Evolutionary conservation across 2,113 vertebrate species (phyloP).

Genomic region (Erinaceus europaeus): DNA sequence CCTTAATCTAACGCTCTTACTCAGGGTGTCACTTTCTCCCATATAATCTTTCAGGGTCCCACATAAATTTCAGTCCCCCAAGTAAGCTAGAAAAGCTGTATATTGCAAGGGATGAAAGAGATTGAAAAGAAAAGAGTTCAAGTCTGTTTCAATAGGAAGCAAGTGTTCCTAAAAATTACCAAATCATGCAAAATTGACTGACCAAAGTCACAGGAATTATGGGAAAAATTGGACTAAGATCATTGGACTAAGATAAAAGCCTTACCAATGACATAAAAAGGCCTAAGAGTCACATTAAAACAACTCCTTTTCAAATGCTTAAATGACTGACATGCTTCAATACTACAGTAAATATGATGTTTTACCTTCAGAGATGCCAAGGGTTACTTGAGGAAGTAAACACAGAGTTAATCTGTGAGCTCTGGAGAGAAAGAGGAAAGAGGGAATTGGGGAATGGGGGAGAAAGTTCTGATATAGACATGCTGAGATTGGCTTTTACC

Average conservation of each 20-base stretch:
- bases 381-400: neutral
- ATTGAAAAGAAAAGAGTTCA: neutral
- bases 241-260: no score
- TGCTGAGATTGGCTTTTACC: neutral
- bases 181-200: accelerated
- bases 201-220: accelerated
- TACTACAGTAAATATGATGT: accelerated
- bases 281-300: neutral
- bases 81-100: no score
- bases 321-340: accelerated
- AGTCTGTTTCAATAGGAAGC: no score
- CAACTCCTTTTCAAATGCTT: accelerated
- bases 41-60: neutral
- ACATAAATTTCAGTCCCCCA: no score
- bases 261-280: neutral
- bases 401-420: neutral
- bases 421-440: no score
- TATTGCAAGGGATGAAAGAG: neutral
- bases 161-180: neutral
- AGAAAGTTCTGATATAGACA: neutral
- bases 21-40: neutral
- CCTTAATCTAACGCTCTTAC: neutral
- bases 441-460: neutral
- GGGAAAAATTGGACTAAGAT: neutral
- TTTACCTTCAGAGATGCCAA: neutral